A percentile compares a stretch with the other conserved stretches of the same genome.
Evolutionary conservation across 2,888 invertebrate genomes (phyloP).

Genomic region (Apamea sordens): DNA sequence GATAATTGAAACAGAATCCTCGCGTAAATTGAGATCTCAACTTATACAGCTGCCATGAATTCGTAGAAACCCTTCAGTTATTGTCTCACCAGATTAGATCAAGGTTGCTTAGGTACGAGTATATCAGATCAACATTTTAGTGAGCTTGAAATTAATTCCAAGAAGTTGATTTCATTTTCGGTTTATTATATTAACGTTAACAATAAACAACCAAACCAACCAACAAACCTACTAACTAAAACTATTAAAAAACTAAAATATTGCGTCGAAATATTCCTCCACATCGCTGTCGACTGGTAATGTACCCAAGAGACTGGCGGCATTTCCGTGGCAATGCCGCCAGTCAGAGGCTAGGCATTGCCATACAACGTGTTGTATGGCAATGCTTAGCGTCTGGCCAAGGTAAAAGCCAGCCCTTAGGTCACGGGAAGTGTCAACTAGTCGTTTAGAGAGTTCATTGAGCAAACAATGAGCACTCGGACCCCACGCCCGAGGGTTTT

Average conservation of each 20-base stretch:
- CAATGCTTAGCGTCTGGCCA: background rate
- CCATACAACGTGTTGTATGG: background rate
- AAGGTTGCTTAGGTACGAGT: background rate
- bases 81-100: constrained; percentile 20
- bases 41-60: background rate
- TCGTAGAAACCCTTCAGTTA: constrained; percentile 6
- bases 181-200: background rate
- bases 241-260: too few relatives aligned
- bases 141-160: background rate
- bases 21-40: constrained; percentile 21
- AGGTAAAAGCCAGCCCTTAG: too few relatives aligned
- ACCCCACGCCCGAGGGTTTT: too few relatives aligned
- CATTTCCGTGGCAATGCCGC: too few relatives aligned
- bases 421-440: background rate
- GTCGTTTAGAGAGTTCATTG: background rate
- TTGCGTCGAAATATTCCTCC: too few relatives aligned
- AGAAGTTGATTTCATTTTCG: background rate
- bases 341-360: background rate
- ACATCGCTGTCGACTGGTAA: too few relatives aligned
- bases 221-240: too few relatives aligned
- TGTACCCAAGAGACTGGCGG: too few relatives aligned
- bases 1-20: constrained; percentile 45
- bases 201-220: too few relatives aligned
- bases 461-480: too few relatives aligned
- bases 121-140: background rate